Evolutionary conservation across 2,113 vertebrate genomes (phyloP).

Genomic region (Bos indicus): DNA sequence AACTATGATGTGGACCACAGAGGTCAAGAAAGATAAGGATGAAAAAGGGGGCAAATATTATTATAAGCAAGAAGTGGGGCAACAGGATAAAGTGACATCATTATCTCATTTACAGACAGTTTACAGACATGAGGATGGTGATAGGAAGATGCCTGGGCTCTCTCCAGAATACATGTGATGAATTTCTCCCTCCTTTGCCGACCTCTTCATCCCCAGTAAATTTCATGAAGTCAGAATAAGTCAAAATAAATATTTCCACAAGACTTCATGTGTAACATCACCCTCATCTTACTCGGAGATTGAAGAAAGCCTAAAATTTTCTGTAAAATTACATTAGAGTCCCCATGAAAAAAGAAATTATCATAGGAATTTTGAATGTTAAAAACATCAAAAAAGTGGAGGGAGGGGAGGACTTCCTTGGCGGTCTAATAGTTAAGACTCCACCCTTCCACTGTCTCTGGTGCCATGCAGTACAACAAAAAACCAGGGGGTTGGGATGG

Average conservation of each 20-base stretch:
- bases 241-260: neutral
- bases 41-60: neutral
- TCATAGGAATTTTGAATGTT: neutral
- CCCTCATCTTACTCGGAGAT: neutral
- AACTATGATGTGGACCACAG: neutral
- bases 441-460: accelerated
- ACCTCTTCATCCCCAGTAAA: neutral
- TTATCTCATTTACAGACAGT: neutral
- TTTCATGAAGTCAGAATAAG: neutral
- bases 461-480: no score
- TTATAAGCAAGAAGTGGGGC: neutral
- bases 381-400: neutral
- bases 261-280: neutral
- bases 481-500: no score
- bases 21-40: neutral
- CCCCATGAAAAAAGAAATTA: neutral
- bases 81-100: neutral
- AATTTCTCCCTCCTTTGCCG: neutral
- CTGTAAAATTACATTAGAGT: neutral
- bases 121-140: neutral
- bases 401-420: neutral
- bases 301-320: neutral
- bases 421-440: neutral
- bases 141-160: neutral
- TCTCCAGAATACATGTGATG: neutral